Evolutionary conservation across 2,113 vertebrate species (phyloP).

Genomic region (Solea senegalensis): DNA sequence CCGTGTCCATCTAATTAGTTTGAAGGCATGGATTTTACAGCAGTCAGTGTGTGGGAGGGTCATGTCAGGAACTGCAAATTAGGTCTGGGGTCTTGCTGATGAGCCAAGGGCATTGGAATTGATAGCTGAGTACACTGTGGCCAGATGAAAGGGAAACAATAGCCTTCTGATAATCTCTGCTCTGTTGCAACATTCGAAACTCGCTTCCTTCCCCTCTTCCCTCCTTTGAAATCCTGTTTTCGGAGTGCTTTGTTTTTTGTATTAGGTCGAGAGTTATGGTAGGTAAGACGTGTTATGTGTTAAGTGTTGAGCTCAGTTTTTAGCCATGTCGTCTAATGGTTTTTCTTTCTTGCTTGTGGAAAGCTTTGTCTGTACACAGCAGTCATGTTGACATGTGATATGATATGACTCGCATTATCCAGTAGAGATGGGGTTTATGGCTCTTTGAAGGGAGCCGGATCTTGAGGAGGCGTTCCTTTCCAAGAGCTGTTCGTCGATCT

Average conservation of each 20-base stretch:
- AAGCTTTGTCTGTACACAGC: neutral
- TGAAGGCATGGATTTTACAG: constrained; percentile 54
- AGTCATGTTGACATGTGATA: too few relatives aligned
- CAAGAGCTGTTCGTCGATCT: too few relatives aligned
- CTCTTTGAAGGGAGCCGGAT: too few relatives aligned
- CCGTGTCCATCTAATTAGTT: constrained; percentile 72
- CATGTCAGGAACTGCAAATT: constrained; percentile 67
- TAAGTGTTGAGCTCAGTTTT: constrained; percentile 27
- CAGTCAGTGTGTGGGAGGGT: constrained; percentile 57
- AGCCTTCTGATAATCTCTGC: constrained; percentile 50
- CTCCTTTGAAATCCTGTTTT: constrained; percentile 25
- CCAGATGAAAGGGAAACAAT: constrained; percentile 63
- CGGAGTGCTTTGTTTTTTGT: constrained; percentile 15
- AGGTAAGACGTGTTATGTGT: constrained; percentile 7
- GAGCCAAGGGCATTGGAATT: constrained; percentile 46
- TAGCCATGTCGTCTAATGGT: neutral
- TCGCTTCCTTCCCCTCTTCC: constrained; percentile 5
- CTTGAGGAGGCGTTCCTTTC: too few relatives aligned
- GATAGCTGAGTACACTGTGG: constrained; percentile 27
- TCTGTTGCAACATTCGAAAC: constrained; percentile 31
- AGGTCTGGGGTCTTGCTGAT: constrained; percentile 56
- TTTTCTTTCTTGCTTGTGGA: constrained; percentile 4
- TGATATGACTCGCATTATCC: too few relatives aligned
- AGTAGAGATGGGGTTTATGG: too few relatives aligned
- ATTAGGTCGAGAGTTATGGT: constrained; percentile 32